Conservation (phyloP, 2,888 invertebrate genomes). For the Dryobota labecula region DNA sequence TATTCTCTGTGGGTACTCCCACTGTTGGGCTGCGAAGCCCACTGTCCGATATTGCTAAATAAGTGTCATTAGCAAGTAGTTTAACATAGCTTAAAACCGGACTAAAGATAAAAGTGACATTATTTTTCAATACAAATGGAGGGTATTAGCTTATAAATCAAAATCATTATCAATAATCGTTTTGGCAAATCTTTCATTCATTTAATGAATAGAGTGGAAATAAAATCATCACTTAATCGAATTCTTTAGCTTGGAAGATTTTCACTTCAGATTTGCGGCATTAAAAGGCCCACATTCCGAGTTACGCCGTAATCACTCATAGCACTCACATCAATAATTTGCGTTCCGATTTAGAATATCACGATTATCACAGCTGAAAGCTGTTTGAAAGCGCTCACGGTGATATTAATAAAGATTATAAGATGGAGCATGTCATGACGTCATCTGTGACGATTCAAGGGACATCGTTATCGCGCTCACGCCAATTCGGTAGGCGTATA, state of each 20-base stretch:
- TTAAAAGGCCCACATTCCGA: no score
- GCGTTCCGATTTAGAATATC: no score
- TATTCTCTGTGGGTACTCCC: constrained; percentile 31
- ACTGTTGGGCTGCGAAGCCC: constrained; percentile 18
- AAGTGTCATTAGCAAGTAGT: constrained; percentile 40
- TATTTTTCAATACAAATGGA: constrained; percentile 27
- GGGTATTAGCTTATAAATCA: constrained; percentile 42
- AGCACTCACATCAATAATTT: no score
- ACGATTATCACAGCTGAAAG: no score
- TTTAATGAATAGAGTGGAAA: background rate
- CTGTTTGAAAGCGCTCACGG: no score
- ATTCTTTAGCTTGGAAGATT: background rate
- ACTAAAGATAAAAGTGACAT: constrained; percentile 53
- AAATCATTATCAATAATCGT: constrained; percentile 22
- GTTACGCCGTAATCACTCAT: no score
- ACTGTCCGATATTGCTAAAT: constrained; percentile 27
- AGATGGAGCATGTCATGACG: no score
- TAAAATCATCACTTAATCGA: background rate
- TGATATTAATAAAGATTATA: no score
- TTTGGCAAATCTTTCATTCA: constrained; percentile 18
- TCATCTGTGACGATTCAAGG: no score
- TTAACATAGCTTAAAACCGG: constrained; percentile 36
- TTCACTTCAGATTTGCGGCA: background rate
- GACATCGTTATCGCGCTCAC: no score
- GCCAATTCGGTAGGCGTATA: no score